Evolutionary conservation across 2,113 vertebrate species (phyloP), one percentile per base, ranked within the genome.

Genomic region (Columba livia): DNA sequence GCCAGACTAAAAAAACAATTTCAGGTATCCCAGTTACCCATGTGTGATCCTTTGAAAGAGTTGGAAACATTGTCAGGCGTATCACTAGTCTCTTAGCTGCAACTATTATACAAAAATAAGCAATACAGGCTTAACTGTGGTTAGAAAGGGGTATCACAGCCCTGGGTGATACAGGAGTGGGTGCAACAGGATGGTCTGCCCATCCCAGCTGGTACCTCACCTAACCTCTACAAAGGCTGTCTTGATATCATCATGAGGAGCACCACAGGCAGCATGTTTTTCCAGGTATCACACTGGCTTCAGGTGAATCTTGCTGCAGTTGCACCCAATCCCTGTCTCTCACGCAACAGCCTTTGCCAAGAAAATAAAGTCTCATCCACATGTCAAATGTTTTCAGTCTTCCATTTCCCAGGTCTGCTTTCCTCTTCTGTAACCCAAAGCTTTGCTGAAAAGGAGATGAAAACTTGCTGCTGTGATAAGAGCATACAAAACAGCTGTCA

Each of bases 211-310:
- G 29, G 70, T 47, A 17, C n/a, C 50, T 66, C 15, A n/a, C 34
- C 7, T 29, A 75, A 4, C 18, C 38, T 47, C 50, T 20, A 5
- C 29, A 31, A 15, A 23, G 18, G 23, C 24, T 53, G 31, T 21
- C 29, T 32, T 6, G 10, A 60, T 51, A 40, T 25, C 7, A 0
- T 58, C 26, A 11, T 2, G 5, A 20, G 48, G 44, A 65, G 4
- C 20, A 20, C 5, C 14, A 8, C 2, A 2, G 53, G 53, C 28
- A 51, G 31, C 26, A 10, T 0, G 2, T 31, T 56, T 42, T 84
- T 31, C 26, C 1, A 0, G 8, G 6, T 71, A 16, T 36, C 34
- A 32, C 2, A 1, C 11, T 15, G 11, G 16, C 50, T 62, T 70
- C 56, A 58, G 20, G 15, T 21, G 8, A 29, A 8, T 51, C 70